phyloP scores from a whole-genome alignment of 2,113 vertebrate genomes.

The Patagioenas fasciata region DNA sequence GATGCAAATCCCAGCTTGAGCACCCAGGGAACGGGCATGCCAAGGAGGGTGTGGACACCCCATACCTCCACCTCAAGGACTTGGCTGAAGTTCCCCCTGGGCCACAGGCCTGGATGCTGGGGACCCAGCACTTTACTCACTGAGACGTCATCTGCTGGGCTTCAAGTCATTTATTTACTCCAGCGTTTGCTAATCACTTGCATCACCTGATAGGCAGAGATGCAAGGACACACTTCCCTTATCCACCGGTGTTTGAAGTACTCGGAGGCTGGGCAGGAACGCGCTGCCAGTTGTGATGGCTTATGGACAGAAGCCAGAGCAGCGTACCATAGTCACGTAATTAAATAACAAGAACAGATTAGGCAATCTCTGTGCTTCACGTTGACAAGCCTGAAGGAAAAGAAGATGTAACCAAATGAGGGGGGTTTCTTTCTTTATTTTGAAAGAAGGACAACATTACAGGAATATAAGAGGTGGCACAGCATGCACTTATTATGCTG shows the following conservation, averaged over 20 bases:
- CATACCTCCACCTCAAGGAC: not conserved
- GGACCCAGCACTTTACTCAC: not conserved
- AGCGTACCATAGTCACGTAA: not conserved
- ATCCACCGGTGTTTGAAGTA: not conserved
- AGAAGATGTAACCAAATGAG: slow-evolving; percentile 37
- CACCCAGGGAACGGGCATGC: not conserved
- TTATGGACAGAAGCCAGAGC: slow-evolving; percentile 17
- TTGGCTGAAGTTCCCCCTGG: not conserved
- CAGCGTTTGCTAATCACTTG: not conserved
- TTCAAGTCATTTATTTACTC: rapidly evolving
- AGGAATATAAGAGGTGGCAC: not conserved
- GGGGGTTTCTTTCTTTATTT: not conserved
- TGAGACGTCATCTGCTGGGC: not conserved
- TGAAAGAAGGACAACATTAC: not conserved
- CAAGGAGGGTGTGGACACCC: not conserved
- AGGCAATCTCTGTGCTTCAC: slow-evolving; percentile 42
- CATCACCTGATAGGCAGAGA: not conserved
- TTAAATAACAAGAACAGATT: slow-evolving; percentile 46
- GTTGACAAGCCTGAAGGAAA: slow-evolving; percentile 33
- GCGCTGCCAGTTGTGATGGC: not conserved
- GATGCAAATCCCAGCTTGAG: not conserved
- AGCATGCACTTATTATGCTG: not conserved
- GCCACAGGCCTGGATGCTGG: not conserved
- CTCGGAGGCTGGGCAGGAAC: not conserved
- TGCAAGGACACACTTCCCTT: not conserved